Percentiles rank a stretch among this genome's conserved stretches.
These are phyloP conservation scores for Epizoanthus ramosus DNA, from an alignment of 92 coral and sea anemone species.

Conservation along the genomic window DNA sequence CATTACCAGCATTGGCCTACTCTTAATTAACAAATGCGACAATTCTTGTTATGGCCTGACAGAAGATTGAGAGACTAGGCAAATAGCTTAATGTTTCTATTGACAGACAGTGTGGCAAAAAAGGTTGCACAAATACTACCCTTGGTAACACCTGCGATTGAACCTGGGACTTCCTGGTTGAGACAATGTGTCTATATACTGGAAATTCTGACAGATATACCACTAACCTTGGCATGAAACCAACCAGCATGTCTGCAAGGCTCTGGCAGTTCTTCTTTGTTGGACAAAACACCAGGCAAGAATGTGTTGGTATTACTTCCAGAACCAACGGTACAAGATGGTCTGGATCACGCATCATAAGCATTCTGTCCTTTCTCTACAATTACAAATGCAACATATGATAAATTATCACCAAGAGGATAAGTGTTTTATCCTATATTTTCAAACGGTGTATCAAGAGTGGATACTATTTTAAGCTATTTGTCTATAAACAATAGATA, in stretches of 20 bases:
- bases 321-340: conserved; percentile 77
- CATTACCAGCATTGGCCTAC: too few relatives aligned
- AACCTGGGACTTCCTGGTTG: neutral
- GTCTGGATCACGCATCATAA: conserved; percentile 78
- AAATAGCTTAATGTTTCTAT: too few relatives aligned
- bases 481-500: too few relatives aligned
- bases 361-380: conserved; percentile 50
- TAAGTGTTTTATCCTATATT: neutral
- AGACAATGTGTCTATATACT: neutral
- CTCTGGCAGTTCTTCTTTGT: conserved; percentile 91
- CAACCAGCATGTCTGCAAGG: conserved; percentile 71
- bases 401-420: neutral
- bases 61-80: too few relatives aligned
- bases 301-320: conserved; percentile 90
- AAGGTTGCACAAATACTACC: too few relatives aligned
- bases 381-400: conserved; percentile 10
- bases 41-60: too few relatives aligned
- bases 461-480: too few relatives aligned
- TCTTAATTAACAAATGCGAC: too few relatives aligned
- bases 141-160: too few relatives aligned
- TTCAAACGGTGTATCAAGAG: neutral
- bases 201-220: neutral
- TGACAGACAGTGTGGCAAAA: too few relatives aligned
- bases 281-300: conserved; percentile 93
- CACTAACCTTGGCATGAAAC: conserved; percentile 76